phyloP scores from a whole-genome alignment of 64 coral and sea anemone genomes.

The Astreopora myriophthalma region DNA sequence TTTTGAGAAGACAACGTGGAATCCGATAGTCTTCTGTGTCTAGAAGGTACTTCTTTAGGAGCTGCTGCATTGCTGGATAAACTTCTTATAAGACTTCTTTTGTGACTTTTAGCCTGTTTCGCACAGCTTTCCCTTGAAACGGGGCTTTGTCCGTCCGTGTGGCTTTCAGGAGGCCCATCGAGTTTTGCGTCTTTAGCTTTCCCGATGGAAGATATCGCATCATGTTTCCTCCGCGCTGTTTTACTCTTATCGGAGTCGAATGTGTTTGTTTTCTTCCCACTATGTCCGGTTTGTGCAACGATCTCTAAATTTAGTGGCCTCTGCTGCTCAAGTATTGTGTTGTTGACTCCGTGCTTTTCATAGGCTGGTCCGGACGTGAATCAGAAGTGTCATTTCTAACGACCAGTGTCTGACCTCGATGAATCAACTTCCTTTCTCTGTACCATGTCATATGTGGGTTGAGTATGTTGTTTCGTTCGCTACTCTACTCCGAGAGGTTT shows the following conservation, averaged over 20 bases:
- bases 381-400: too few species aligned
- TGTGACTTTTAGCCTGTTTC: not conserved
- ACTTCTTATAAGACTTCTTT: not conserved
- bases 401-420: too few species aligned
- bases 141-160: not conserved
- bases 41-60: not conserved
- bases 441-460: too few species aligned
- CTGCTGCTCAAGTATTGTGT: not conserved
- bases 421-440: too few species aligned
- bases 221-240: not conserved
- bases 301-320: not conserved
- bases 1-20: not conserved
- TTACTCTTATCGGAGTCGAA: not conserved
- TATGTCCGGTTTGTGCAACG: not conserved
- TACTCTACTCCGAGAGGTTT: too few species aligned
- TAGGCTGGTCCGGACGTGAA: too few species aligned
- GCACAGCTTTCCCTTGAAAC: not conserved
- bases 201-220: not conserved
- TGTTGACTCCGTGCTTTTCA: too few species aligned
- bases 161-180: not conserved
- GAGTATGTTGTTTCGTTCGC: too few species aligned
- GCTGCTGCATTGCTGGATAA: not conserved
- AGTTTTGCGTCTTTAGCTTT: not conserved
- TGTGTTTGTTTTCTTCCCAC: not conserved
- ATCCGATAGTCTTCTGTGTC: not conserved